Evolutionary conservation across 2,797 vertebrate species (phyloP), one percentile per base, ranked within the genome.

Genomic region (Onychomys arenicola): DNA sequence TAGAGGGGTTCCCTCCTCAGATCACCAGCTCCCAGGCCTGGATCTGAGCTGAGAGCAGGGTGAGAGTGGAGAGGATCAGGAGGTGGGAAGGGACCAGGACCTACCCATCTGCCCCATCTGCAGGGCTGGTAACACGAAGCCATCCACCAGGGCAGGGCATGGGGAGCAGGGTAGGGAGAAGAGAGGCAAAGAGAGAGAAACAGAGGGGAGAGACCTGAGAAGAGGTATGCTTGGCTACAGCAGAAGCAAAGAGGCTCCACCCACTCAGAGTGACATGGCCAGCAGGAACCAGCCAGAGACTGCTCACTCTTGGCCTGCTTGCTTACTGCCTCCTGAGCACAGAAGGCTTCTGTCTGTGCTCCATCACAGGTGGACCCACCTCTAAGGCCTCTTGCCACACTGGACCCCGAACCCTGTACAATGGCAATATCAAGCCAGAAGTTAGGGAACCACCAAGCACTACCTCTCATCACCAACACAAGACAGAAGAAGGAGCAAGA

Each of bases 1-100:
- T 2, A 16, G 16, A 75, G 93, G 82, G 93, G 73, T 94, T 89
- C 95, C 27, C 89, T 73, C 32, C 87, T 65, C 46, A 2, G 76
- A 76, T 49, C 16, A 0, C 2, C n/a, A 32, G 8, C 19, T 67
- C 52, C 17, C 52, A 11, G n/a, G 43, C 93, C 8, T 21, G 13
- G 34, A n/a, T 88, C 65, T 5, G 13, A 37, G 61, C 61, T 37
- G n/a, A 25, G 13, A 37, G n/a, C 16, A 10, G 32, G 27, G 59
- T 59, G 14, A 37, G 11, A 0, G 25, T 4, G 29, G 55, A 69
- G 29, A 9, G 46, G 9, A 59, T 21, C 5, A 9, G 40, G 34
- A 11, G 17, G n/a, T 5, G 1, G 9, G 21, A n/a, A 84, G 49
- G 40, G 40, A 12, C n/a, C 67, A 83, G 32, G 9, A 52, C n/a